phyloP scores from a whole-genome alignment of 2,797 vertebrate species.

The Hoplostethus mediterraneus region DNA sequence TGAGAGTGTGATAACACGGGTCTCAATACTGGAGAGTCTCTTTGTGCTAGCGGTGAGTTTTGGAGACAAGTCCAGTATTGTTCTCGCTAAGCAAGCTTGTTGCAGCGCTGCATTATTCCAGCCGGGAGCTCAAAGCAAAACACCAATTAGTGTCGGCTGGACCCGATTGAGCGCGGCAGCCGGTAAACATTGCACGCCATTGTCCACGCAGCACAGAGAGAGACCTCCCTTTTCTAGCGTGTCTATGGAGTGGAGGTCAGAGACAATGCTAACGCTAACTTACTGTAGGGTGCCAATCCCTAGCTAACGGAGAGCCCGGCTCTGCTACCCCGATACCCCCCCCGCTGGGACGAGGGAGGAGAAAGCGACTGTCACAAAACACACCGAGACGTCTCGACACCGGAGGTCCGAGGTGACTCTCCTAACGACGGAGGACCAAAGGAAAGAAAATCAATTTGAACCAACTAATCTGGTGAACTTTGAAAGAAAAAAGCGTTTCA shows the following conservation, averaged over 20 bases:
- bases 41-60: slow-evolving; percentile 57
- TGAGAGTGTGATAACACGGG: slow-evolving; percentile 40
- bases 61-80: slow-evolving; percentile 80
- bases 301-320: slow-evolving; percentile 6
- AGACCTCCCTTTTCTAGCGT: slow-evolving; percentile 70
- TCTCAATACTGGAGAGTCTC: slow-evolving; percentile 59
- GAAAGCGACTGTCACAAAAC: slow-evolving; percentile 14
- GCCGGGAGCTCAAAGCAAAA: slow-evolving; percentile 86
- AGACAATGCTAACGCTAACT: slow-evolving; percentile 57
- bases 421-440: neutral
- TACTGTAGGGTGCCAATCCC: slow-evolving; percentile 32
- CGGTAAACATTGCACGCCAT: slow-evolving; percentile 80
- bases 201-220: slow-evolving; percentile 69
- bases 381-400: neutral
- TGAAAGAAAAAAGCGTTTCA: neutral
- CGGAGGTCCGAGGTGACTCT: slow-evolving; percentile 7
- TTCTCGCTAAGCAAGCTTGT: slow-evolving; percentile 70
- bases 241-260: slow-evolving; percentile 63
- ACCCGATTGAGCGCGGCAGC: slow-evolving; percentile 77
- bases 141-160: slow-evolving; percentile 85
- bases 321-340: neutral
- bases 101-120: slow-evolving; percentile 69
- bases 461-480: neutral
- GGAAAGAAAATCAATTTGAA: neutral
- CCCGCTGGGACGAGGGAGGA: slow-evolving; percentile 16